Percentiles rank a stretch among this genome's conserved stretches.
These are phyloP conservation scores for Pseudorectes ferrugineus DNA, from an alignment of 2,113 vertebrate genomes.

Conservation along the genomic window DNA sequence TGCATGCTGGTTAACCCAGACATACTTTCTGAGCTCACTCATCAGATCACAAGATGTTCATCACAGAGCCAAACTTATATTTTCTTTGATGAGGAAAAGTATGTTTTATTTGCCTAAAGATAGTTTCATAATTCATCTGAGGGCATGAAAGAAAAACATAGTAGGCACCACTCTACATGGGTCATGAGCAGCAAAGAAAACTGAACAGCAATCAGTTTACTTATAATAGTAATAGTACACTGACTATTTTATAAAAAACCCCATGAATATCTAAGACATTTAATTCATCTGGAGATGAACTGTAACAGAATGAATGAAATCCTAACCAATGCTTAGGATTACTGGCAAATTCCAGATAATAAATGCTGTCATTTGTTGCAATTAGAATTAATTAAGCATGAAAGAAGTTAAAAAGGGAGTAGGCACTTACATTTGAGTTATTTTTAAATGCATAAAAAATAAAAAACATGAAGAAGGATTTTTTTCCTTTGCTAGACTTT, in stretches of 20 bases:
- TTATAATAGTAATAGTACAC: background rate
- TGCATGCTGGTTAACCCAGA: conserved; percentile 69
- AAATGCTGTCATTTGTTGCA: background rate
- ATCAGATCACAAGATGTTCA: conserved; percentile 63
- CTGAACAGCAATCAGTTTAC: background rate
- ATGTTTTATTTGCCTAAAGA: background rate
- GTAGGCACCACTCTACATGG: background rate
- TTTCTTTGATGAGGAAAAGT: background rate
- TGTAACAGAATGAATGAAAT: background rate
- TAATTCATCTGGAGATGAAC: background rate
- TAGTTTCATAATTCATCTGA: background rate
- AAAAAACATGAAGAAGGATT: background rate
- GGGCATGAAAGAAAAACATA: background rate
- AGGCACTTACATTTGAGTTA: background rate
- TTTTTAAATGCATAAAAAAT: background rate
- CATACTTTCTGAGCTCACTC: conserved; percentile 71
- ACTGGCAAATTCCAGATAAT: background rate
- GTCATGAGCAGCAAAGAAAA: background rate
- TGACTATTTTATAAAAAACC: background rate
- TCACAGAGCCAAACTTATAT: conserved; percentile 1
- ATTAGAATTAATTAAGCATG: background rate
- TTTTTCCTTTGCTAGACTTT: background rate
- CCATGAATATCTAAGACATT: background rate
- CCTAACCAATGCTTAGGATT: background rate
- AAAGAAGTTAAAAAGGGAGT: background rate